A percentile compares a stretch with the other conserved stretches of the same genome.
phyloP scores from a whole-genome alignment of 2,888 invertebrate genomes.

The Oasisia sp. region DNA sequence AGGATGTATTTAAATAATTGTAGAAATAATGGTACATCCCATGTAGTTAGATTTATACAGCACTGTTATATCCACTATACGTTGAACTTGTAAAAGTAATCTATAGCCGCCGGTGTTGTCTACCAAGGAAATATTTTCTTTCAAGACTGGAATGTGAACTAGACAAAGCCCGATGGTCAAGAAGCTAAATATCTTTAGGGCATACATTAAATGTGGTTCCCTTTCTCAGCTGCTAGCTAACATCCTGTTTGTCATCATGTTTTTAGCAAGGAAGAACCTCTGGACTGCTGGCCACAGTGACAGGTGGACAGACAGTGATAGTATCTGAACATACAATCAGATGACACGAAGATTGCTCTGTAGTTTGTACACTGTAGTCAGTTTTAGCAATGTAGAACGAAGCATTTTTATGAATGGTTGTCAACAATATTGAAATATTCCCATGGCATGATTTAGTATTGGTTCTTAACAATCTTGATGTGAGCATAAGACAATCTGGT shows the following conservation, averaged over 20 bases:
- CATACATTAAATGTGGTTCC: background rate
- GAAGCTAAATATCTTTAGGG: background rate
- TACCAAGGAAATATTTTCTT: background rate
- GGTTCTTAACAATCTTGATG: background rate
- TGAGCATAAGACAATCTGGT: background rate
- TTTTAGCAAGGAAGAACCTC: background rate
- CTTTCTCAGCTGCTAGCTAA: background rate
- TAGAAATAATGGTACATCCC: background rate
- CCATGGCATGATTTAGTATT: no score
- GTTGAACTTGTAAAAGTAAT: background rate
- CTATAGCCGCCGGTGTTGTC: background rate
- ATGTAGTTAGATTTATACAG: background rate
- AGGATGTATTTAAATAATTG: background rate
- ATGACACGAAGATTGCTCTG: background rate
- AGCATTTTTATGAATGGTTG: no score
- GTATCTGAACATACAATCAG: background rate
- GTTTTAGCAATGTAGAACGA: background rate
- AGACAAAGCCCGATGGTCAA: background rate
- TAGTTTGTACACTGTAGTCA: background rate
- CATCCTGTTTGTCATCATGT: background rate
- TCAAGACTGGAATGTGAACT: background rate
- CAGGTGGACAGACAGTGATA: background rate
- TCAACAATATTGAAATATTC: no score
- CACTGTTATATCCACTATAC: background rate
- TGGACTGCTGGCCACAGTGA: background rate